phyloP scores from a whole-genome alignment of 2,113 vertebrate genomes.

The Nothocercus nigrocapillus region DNA sequence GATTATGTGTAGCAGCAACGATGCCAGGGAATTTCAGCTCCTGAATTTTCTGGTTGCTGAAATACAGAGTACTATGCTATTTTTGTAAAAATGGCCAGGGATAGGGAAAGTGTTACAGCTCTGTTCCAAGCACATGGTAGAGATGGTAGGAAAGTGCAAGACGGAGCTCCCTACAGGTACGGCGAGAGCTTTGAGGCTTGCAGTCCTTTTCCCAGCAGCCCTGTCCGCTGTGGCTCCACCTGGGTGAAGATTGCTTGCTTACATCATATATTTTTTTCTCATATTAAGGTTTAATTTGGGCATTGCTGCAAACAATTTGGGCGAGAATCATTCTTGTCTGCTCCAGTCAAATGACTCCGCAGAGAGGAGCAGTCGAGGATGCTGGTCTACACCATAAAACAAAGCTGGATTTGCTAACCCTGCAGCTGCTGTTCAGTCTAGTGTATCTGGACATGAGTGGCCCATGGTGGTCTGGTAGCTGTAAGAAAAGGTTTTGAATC shows the following conservation, averaged over 20 bases:
- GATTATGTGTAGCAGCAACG: too few relatives aligned
- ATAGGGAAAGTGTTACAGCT: not conserved
- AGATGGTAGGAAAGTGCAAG: not conserved
- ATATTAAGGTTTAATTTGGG: not conserved
- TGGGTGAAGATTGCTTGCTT: not conserved
- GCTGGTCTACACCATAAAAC: not conserved
- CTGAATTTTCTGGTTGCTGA: not conserved
- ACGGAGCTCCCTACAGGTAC: not conserved
- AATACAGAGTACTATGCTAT: rapidly evolving
- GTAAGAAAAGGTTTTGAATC: not conserved
- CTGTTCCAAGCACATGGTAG: not conserved
- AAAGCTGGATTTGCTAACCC: not conserved
- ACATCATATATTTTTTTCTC: not conserved
- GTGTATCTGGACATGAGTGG: not conserved
- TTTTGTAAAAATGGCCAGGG: not conserved
- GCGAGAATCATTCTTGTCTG: too few relatives aligned
- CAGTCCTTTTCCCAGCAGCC: not conserved
- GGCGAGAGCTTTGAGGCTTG: not conserved
- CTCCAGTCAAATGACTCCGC: not conserved
- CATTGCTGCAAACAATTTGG: not conserved
- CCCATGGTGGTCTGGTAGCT: not conserved
- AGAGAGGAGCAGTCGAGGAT: rapidly evolving
- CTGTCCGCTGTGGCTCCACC: too few relatives aligned
- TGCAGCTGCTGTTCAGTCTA: not conserved
- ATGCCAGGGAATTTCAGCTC: not conserved